Base-by-base conservation (phyloP, 1,140 invertebrate species). In the Eupristina koningsbergeri region DNA sequence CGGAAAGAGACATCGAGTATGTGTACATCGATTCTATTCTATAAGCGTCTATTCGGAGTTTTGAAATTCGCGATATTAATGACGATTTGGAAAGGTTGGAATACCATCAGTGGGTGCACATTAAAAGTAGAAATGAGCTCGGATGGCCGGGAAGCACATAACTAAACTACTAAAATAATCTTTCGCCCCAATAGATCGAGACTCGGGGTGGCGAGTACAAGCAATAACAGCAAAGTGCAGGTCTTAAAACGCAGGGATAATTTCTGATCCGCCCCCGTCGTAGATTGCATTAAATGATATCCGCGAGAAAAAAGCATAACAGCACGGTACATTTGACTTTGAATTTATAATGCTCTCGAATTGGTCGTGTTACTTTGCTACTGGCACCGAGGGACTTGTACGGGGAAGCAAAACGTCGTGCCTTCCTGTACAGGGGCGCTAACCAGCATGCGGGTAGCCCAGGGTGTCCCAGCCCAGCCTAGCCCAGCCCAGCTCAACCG, bases 251-350 rank as follows among this genome's bases (percentile, higher is more conserved):
- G 83, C 53, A 19, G 81, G 85, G 84, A 86, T 86, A 84, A 80
- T 79, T 84, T 84, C 53, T 45, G 17, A 11, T 3, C 41, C 39
- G 5, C 63, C 78, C 26, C 78, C 39, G 22, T 67, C 26, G 31
- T 53, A 80, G 78, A 84, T 81, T 80, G 78, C 83, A 84, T 84
- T 84, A 84, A 77, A 79, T 61, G 83, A 84, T 84, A 84, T 80
- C 58, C 79, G 83, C 86, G 77, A 84, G 82, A 87, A 84, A 85
- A 88, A 74, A 71, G 76, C 69, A 77, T 58, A 88, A 88, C 87
- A 87, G 86, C 88, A 88, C 89, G 89, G 88, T 89, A 89, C 88
- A 89, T 90, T 90, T 90, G 88, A 88, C 86, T 89, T 85, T 88
- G 87, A 89, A 90, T 89, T 89, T 90, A 90, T 89, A 90, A 89